A percentile compares a stretch with the other conserved stretches of the same genome.
Conservation (phyloP, 2,888 invertebrate species). For the Clostera curtula region DNA sequence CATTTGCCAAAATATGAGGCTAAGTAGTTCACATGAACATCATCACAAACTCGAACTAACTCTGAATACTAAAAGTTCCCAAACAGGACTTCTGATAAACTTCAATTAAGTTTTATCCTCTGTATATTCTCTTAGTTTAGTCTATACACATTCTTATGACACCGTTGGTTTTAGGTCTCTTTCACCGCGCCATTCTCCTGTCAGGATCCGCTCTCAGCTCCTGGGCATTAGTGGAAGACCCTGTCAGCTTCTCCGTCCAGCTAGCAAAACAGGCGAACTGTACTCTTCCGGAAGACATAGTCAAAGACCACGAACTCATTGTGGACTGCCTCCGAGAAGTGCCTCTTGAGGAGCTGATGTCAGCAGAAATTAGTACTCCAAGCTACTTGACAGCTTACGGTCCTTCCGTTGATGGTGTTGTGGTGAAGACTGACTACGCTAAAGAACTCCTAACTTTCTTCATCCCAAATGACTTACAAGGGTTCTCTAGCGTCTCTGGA, state of each 20-base stretch:
- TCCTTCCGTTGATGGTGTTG: slow-evolving; percentile 95
- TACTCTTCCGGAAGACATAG: slow-evolving; percentile 86
- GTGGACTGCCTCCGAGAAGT: slow-evolving; percentile 89
- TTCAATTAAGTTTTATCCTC: not conserved
- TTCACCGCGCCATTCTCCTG: slow-evolving; percentile 89
- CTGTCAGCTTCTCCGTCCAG: slow-evolving; percentile 87
- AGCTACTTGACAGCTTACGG: slow-evolving; percentile 92
- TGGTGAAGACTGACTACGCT: slow-evolving; percentile 91
- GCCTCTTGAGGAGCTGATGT: slow-evolving; percentile 82
- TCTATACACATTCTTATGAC: not conserved
- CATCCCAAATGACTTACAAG: slow-evolving; percentile 79
- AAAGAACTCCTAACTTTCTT: slow-evolving; percentile 85
- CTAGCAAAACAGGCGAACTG: slow-evolving; percentile 89
- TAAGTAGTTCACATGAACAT: too few relatives aligned
- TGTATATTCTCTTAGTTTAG: not conserved
- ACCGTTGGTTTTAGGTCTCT: slow-evolving; percentile 79
- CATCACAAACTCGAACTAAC: too few relatives aligned
- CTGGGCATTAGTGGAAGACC: slow-evolving; percentile 93
- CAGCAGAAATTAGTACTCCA: slow-evolving; percentile 85
- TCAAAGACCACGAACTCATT: slow-evolving; percentile 87
- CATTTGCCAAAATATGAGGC: too few relatives aligned
- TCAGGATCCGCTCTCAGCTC: slow-evolving; percentile 92
- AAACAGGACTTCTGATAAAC: too few relatives aligned
- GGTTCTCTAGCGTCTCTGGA: slow-evolving; percentile 76
- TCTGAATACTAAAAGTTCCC: too few relatives aligned